A percentile compares a stretch with the other conserved stretches of the same genome.
Conservation (phyloP, 2,888 invertebrate genomes). For the Cephalotes varians region DNA sequence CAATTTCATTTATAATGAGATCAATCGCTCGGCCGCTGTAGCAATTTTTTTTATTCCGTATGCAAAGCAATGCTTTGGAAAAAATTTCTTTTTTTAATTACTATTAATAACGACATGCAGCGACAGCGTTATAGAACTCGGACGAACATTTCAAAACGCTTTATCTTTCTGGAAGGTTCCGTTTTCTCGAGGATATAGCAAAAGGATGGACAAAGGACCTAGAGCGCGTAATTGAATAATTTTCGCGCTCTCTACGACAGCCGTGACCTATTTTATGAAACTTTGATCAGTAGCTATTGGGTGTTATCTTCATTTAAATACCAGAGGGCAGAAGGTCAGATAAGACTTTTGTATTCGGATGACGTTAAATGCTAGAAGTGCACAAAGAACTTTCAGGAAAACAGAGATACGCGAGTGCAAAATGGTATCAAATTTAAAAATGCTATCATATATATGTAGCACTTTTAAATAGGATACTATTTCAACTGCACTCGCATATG, state of each 20-base stretch:
- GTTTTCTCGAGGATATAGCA: background rate
- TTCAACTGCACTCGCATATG: background rate
- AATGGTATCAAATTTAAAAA: background rate
- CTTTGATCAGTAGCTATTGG: constrained; percentile 72
- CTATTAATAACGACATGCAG: background rate
- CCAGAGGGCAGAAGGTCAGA: constrained; percentile 76
- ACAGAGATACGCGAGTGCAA: constrained; percentile 8
- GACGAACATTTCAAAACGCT: background rate
- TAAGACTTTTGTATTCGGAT: constrained; percentile 70
- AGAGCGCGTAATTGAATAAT: constrained; percentile 17
- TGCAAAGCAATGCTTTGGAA: constrained; percentile 4
- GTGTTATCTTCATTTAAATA: constrained; percentile 75
- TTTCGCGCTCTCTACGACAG: constrained; percentile 57
- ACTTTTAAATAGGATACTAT: background rate
- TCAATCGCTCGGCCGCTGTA: background rate
- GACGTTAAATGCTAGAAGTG: constrained; percentile 31
- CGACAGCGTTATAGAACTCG: background rate
- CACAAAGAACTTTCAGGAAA: constrained; percentile 34
- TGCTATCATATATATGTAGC: background rate
- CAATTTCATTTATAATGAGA: constrained; percentile 62
- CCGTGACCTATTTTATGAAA: constrained; percentile 77
- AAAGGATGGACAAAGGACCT: background rate
- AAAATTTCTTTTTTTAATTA: constrained; percentile 12
- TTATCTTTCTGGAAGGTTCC: background rate
- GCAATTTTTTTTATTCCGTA: background rate